A percentile compares a stretch with the other conserved stretches of the same genome.
Conservation (phyloP, 2,113 vertebrate species). For the Cochlearius cochlearius region DNA sequence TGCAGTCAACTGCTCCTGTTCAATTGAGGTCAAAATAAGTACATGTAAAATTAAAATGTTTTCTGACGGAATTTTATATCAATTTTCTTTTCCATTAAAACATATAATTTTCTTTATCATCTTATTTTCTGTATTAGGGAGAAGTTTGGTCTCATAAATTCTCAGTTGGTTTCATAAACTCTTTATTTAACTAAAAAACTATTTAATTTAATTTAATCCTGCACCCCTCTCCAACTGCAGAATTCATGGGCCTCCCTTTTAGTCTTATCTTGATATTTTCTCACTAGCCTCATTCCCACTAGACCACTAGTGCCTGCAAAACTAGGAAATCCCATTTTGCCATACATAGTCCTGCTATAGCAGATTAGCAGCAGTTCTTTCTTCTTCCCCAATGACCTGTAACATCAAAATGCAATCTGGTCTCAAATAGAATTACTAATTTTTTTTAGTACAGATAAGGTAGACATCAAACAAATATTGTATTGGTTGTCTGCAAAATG, state of each 20-base stretch:
- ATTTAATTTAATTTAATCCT: not conserved
- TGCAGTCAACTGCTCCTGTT: not conserved
- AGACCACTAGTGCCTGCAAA: not conserved
- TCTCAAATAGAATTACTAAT: not conserved
- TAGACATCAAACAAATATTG: conserved; percentile 26
- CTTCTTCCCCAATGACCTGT: not conserved
- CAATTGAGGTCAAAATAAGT: not conserved
- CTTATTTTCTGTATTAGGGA: not conserved
- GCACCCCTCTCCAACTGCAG: not conserved
- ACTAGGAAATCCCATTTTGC: not conserved
- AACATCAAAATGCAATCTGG: conserved; percentile 22
- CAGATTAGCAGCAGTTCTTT: not conserved
- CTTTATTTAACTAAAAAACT: not conserved
- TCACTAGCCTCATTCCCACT: not conserved
- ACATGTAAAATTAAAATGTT: not conserved
- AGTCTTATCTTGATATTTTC: not conserved
- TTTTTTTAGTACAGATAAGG: conserved; percentile 14
- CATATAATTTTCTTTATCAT: not conserved
- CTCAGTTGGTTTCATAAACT: not conserved
- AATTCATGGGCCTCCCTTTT: not conserved
- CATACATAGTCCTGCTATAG: not conserved
- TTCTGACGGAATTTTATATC: not conserved
- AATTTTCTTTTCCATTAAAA: not conserved
- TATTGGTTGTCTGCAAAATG: not conserved
- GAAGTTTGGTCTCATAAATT: not conserved